Base-by-base conservation (phyloP, 2,113 vertebrate species). In the Phalacrocorax pelagicus region DNA sequence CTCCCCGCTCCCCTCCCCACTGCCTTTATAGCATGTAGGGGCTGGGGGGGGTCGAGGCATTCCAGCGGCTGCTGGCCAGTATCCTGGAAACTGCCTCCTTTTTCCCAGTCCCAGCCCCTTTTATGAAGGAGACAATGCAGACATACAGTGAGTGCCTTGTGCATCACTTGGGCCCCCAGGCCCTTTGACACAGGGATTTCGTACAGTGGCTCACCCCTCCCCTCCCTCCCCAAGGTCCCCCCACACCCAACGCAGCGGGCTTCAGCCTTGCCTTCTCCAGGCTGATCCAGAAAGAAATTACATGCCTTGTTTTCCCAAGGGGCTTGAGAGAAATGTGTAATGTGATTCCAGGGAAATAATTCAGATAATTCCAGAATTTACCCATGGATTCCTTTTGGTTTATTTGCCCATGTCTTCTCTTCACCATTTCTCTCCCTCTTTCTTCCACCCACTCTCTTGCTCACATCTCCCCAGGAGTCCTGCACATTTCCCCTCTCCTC, bases 121-220 rank as follows among this genome's bases (percentile, higher is more conserved):
- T 98, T 98, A 98, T 98, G 96, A 96, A 97, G 95, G 95, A 96
- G 97, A 99, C 98, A 99, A 99, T 98, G 97, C 40, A 0, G 78
- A 77, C 97, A 97, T 98, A 98, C 98, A 98, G 98, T 98, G 97
- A 97, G 96, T 94, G 98, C 97, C 98, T 98, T 98, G 97, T 97
- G 98, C 79, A 83, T 97, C 97, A 97, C 96, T 98, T 95, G 95
- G 98, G 96, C 97, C 98, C 97, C 83, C 90, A 9, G 96, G 96
- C 96, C 94, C 96, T 98, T 96, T 97, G 97, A 98, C 97, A 96
- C 6, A 2, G 94, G 88, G 94, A 97, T 97, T 98, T 98, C 40
- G 52, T 97, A 94, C 96, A 97, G 97, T 83, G 79, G 71, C 90
- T 97, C 88, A 96, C 93, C 96, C 46, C 62, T 58, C 59, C 86